These are phyloP conservation scores for Phoenoteleia sp. DNA, from an alignment of 2,888 invertebrate species.

Conservation along the genomic window DNA sequence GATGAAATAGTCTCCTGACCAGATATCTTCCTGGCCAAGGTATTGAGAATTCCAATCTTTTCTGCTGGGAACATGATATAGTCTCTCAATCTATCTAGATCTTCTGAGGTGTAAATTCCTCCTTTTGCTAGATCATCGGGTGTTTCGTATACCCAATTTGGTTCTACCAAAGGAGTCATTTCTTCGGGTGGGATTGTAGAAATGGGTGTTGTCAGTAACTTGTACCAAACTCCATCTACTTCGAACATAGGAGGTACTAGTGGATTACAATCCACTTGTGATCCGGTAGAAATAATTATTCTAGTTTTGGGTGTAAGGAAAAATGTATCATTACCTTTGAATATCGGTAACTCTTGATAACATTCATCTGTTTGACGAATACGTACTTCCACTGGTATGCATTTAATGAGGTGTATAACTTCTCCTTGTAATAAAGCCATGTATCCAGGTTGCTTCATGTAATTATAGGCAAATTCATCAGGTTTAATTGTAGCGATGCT, in stretches of 20 bases:
- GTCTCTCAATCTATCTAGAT: too few species aligned
- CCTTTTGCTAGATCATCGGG: too few species aligned
- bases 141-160: too few species aligned
- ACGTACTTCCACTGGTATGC: slow-evolving; percentile 71
- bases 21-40: not conserved
- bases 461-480: slow-evolving; percentile 73
- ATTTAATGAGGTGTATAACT: slow-evolving; percentile 76
- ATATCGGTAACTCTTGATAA: slow-evolving; percentile 46
- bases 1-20: too few species aligned
- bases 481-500: slow-evolving; percentile 73
- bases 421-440: slow-evolving; percentile 76
- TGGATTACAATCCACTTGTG: not conserved
- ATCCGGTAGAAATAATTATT: not conserved
- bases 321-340: slow-evolving; percentile 8
- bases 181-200: not conserved
- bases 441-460: slow-evolving; percentile 75
- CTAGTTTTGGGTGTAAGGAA: slow-evolving; percentile 72
- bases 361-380: slow-evolving; percentile 68
- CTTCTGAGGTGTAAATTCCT: too few species aligned
- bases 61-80: too few species aligned
- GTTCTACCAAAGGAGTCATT: too few species aligned
- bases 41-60: not conserved
- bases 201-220: not conserved
- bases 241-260: not conserved
- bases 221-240: not conserved